A percentile compares a stretch with the other conserved stretches of the same genome.
Evolutionary conservation across 2,113 vertebrate genomes (phyloP).

Genomic region (Gallinago media): DNA sequence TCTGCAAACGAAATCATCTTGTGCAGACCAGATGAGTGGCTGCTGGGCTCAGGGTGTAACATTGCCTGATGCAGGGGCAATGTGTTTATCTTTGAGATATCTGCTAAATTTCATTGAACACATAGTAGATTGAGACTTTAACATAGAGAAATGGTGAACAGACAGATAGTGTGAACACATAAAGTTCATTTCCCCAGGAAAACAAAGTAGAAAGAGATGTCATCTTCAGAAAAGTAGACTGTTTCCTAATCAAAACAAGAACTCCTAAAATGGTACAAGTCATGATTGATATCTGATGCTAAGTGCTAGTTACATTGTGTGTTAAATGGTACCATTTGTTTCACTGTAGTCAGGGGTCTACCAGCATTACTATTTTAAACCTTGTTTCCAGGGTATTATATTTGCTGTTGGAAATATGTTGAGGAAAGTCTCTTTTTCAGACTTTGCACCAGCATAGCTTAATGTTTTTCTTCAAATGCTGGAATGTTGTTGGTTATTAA

Average conservation of each 20-base stretch:
- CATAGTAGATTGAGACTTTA: background rate
- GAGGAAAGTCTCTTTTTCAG: background rate
- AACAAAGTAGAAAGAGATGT: background rate
- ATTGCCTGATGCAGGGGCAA: background rate
- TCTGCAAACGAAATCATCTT: background rate
- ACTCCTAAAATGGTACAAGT: background rate
- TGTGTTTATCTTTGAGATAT: background rate
- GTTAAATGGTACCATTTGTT: background rate
- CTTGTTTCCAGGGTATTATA: conserved; percentile 2
- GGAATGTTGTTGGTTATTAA: background rate
- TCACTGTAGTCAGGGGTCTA: background rate
- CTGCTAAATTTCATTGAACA: background rate
- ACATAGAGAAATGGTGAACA: background rate
- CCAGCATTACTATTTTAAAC: conserved; percentile 24
- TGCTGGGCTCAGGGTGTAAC: background rate
- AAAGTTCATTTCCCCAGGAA: background rate
- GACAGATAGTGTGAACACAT: background rate
- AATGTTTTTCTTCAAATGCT: background rate
- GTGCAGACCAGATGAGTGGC: background rate
- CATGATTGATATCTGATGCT: background rate
- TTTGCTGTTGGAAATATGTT: background rate
- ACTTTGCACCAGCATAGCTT: background rate
- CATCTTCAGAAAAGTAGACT: background rate
- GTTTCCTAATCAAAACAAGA: background rate
- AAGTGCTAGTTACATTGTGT: background rate